Evolutionary conservation across 2,888 invertebrate species (phyloP), one percentile per base, ranked within the genome.

Genomic region (Drosophila ezoana): DNA sequence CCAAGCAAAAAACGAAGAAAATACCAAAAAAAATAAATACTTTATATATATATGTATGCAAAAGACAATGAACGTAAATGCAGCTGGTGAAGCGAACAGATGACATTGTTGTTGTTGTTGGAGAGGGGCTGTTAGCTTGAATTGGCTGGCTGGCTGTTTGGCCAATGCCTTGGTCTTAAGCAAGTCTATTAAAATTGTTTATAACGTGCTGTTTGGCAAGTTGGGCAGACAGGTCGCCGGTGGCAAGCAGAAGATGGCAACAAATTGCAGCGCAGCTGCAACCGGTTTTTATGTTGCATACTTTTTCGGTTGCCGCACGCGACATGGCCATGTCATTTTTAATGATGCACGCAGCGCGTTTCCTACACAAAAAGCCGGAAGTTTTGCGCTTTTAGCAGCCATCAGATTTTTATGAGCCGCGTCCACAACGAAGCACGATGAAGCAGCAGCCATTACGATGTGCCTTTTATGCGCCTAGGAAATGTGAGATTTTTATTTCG

Each of bases 121-220:
- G 4, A 14, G 11, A 11, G 33, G 37, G 16, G 28, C 14, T 8
- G 10, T 35, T 38, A 40, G n/a, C 20, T 58, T 35, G 61, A 53
- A 60, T 71, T 61, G 72, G 41, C 45, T 66, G 56, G 56, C 54
- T 45, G 72, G 43, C 49, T 64, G 53, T 54, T 43, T 51, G 57
- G 65, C 58, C 62, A 79, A 82, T 85, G 86, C 70, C 8, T 85
- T 79, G 87, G 72, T 69, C 89, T 81, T 76, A 78, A 87, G 87
- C 87, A 87, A 87, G 89, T 86, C 89, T 89, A 86, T 86, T 86
- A 86, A 86, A 78, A 87, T 75, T 87, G 88, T 87, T 83, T 85
- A 85, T 82, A 82, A 77, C 72, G 74, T 68, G 51, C 76, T 44
- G 72, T 61, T 71, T 61, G 60, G 49, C 72, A 72, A 71, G 60